phyloP scores from a whole-genome alignment of 2,113 vertebrate species.

The Bambusicola thoracicus region DNA sequence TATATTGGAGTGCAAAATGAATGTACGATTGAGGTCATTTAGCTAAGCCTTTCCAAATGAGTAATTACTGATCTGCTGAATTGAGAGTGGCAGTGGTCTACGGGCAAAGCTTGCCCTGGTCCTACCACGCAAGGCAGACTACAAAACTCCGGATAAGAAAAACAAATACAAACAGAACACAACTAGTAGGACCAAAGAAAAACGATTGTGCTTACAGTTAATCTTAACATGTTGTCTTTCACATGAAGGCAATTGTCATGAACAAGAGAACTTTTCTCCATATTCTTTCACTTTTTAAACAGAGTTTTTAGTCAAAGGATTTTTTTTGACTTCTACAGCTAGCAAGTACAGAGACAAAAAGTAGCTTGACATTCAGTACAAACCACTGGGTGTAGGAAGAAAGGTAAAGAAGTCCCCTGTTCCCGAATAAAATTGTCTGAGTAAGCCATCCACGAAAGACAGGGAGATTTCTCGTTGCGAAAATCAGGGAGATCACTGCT shows the following conservation, averaged over 20 bases:
- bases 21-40: background rate
- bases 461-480: background rate
- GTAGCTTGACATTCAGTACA: background rate
- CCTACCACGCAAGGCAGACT: background rate
- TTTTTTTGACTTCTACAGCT: constrained; percentile 10
- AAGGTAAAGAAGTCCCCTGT: background rate
- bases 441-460: background rate
- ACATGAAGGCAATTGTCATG: background rate
- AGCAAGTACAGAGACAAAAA: background rate
- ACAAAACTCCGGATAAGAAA: background rate
- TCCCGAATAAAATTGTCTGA: constrained; percentile 13
- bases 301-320: background rate
- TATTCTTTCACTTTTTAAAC: constrained; percentile 1
- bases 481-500: background rate
- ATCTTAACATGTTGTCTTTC: background rate
- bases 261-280: background rate
- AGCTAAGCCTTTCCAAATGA: background rate
- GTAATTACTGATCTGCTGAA: background rate
- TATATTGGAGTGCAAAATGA: background rate
- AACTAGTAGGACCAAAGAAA: background rate
- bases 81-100: background rate
- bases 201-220: background rate
- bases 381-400: background rate
- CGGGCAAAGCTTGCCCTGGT: background rate
- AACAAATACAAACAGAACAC: background rate